Percentiles rank a stretch among this genome's conserved stretches.
Conservation (phyloP, 2,888 invertebrate species). For the Cephus nigrinus region DNA sequence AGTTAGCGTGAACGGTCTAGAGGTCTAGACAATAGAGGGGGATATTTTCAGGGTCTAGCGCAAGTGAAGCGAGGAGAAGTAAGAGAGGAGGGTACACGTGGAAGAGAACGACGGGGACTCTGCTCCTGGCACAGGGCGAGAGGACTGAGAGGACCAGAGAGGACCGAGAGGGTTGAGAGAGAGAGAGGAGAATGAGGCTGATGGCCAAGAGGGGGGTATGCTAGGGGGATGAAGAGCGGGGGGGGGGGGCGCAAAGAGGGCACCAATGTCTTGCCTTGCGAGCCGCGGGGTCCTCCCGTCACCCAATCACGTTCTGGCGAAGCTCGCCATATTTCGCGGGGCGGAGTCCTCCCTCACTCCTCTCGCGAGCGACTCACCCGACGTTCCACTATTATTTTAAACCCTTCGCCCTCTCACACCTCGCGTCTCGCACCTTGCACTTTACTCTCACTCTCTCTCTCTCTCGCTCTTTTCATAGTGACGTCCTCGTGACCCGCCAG, state of each 20-base stretch:
- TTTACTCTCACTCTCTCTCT: slow-evolving; percentile 3
- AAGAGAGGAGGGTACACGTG: slow-evolving; percentile 19
- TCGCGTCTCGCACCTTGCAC: slow-evolving; percentile 8
- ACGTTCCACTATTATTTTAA: slow-evolving; percentile 59
- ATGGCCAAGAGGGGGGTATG: slow-evolving; percentile 40
- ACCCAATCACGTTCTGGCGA: slow-evolving; percentile 64
- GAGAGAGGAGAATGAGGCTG: slow-evolving; percentile 12
- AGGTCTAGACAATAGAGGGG: slow-evolving; percentile 30
- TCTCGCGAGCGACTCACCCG: slow-evolving; percentile 45
- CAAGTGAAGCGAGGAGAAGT: slow-evolving; percentile 19
- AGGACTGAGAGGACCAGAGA: slow-evolving; percentile 31
- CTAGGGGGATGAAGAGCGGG: slow-evolving; percentile 40
- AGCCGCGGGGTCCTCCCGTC: slow-evolving; percentile 64
- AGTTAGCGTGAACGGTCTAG: not conserved
- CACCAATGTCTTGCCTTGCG: slow-evolving; percentile 64
- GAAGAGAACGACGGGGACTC: slow-evolving; percentile 16
- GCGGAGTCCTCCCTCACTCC: slow-evolving; percentile 56
- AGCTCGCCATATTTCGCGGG: slow-evolving; percentile 65
- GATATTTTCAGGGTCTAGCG: slow-evolving; percentile 28
- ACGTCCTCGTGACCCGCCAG: not conserved
- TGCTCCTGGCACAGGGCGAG: slow-evolving; percentile 4
- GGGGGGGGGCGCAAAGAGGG: slow-evolving; percentile 45
- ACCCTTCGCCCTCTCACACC: slow-evolving; percentile 39
- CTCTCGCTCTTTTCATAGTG: not conserved
- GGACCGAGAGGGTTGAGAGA: slow-evolving; percentile 28